Evolutionary conservation across 2,797 vertebrate genomes (phyloP).

Genomic region (Glyptemys insculpta): DNA sequence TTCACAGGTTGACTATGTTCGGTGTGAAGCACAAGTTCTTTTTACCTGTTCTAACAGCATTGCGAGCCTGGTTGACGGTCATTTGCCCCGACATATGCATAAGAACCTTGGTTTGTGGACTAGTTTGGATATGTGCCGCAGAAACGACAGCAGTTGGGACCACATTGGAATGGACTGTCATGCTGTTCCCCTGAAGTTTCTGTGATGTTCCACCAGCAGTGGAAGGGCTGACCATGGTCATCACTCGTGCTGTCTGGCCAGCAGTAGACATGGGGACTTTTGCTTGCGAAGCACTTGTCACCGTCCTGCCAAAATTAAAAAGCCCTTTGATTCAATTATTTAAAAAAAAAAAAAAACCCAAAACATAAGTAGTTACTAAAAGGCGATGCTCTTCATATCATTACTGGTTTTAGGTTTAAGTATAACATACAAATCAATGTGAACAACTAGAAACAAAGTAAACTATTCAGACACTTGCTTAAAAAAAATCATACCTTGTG

Average conservation of each 20-base stretch:
- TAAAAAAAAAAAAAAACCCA: not conserved
- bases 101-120: constrained; percentile 92
- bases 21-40: not conserved
- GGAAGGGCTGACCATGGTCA: constrained; percentile 90
- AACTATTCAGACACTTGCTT: constrained; percentile 47
- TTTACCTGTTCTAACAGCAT: constrained; percentile 93
- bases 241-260: constrained; percentile 87
- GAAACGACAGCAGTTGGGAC: constrained; percentile 87
- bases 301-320: constrained; percentile 83
- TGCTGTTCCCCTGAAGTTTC: constrained; percentile 85
- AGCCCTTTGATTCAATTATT: not conserved
- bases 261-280: constrained; percentile 90
- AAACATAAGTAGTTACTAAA: constrained; percentile 8
- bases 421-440: constrained; percentile 38
- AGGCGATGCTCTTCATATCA: constrained; percentile 38
- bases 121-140: constrained; percentile 90
- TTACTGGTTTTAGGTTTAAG: constrained; percentile 23
- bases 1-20: not conserved
- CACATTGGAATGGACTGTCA: constrained; percentile 80
- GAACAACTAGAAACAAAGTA: constrained; percentile 45
- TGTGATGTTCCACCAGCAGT: constrained; percentile 79
- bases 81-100: constrained; percentile 95
- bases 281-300: constrained; percentile 87
- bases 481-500: constrained; percentile 86
- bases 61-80: constrained; percentile 98